phyloP scores from a whole-genome alignment of 2,888 invertebrate species.

The Orgyia antiqua region DNA sequence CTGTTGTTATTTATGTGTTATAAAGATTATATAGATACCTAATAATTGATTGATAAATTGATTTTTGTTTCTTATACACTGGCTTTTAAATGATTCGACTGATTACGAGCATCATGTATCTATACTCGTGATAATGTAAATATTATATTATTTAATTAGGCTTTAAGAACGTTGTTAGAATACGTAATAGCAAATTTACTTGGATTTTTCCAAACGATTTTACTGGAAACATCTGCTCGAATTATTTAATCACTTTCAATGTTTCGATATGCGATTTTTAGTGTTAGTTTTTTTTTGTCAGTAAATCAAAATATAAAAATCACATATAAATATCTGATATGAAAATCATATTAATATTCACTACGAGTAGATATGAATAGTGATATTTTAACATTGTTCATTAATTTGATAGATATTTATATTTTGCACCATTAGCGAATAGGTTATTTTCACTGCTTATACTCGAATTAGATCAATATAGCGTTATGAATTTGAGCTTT shows the following conservation, averaged over 20 bases:
- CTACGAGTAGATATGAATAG: slow-evolving; percentile 18
- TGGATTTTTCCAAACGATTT: too few relatives aligned
- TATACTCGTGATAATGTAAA: slow-evolving; percentile 27
- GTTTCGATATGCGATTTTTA: too few relatives aligned
- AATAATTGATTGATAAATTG: too few relatives aligned
- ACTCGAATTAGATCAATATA: too few relatives aligned
- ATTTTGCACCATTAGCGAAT: slow-evolving; percentile 29
- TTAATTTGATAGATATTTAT: slow-evolving; percentile 14
- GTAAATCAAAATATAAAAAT: too few relatives aligned
- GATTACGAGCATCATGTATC: slow-evolving; percentile 27
- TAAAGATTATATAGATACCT: too few relatives aligned
- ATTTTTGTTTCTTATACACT: slow-evolving; percentile 7
- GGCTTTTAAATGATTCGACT: slow-evolving; percentile 29
- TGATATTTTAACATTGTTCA: slow-evolving; percentile 14
- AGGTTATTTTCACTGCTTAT: slow-evolving; percentile 28
- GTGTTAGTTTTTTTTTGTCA: too few relatives aligned
- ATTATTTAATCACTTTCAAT: too few relatives aligned
- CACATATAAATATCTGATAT: slow-evolving; percentile 6
- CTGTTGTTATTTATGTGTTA: too few relatives aligned
- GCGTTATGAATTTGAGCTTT: slow-evolving; percentile 15
- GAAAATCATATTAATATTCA: slow-evolving; percentile 6
- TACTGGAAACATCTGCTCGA: too few relatives aligned
- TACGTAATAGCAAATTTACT: slow-evolving; percentile 14
- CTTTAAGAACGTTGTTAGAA: slow-evolving; percentile 26
- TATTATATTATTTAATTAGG: slow-evolving; percentile 28